These are phyloP conservation scores for Thaleichthys pacificus DNA, from an alignment of 2,797 vertebrate species.

Conservation along the genomic window DNA sequence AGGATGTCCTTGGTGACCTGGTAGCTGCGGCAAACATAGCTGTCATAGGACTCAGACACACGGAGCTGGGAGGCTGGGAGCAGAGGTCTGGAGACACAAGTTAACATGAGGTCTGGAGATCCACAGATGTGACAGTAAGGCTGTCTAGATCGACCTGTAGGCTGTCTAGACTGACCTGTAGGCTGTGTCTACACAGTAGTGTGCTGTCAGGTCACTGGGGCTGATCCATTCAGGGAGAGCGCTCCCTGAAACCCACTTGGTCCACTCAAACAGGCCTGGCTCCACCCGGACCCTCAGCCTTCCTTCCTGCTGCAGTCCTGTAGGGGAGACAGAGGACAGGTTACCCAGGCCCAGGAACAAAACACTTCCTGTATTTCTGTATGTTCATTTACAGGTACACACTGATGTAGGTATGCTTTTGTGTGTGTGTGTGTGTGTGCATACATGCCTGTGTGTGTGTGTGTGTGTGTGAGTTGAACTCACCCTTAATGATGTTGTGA, in stretches of 20 bases:
- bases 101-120: not conserved
- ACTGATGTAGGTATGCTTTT: not conserved
- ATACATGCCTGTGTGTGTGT: not conserved
- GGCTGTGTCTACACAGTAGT: conserved; percentile 90
- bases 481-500: conserved; percentile 92
- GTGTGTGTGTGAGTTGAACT: not conserved
- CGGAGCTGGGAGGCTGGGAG: conserved; percentile 87
- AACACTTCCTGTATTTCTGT: not conserved
- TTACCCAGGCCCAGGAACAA: too few relatives aligned
- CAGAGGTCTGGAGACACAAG: conserved; percentile 82
- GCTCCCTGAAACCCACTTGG: conserved; percentile 92
- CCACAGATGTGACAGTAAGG: not conserved
- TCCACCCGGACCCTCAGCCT: conserved; percentile 89
- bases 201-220: conserved; percentile 83
- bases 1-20: conserved; percentile 96
- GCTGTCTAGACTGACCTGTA: conserved; percentile 83
- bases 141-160: not conserved
- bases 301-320: conserved; percentile 91
- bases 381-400: not conserved
- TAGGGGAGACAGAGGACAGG: conserved; percentile 8
- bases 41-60: conserved; percentile 90
- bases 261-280: conserved; percentile 95
- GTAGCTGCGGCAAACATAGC: conserved; percentile 90
- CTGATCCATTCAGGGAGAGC: conserved; percentile 88
- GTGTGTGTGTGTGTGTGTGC: not conserved